phyloP scores from a whole-genome alignment of 64 coral and sea anemone species.

The Porites australiensis region DNA sequence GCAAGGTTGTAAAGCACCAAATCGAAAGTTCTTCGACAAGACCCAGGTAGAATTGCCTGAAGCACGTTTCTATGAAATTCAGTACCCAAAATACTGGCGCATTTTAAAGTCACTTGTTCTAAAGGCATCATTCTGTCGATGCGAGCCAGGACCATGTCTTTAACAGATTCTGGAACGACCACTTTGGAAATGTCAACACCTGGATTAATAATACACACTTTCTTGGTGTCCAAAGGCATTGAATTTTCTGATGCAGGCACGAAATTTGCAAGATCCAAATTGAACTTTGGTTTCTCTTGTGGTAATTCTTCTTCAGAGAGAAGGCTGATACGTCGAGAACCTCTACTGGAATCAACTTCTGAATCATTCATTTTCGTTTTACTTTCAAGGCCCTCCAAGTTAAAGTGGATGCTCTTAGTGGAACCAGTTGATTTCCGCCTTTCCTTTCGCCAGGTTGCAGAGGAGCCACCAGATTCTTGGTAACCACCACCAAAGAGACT shows the following conservation, averaged over 20 bases:
- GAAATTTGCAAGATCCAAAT: slow-evolving; percentile 74
- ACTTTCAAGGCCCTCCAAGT: not conserved
- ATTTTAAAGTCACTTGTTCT: slow-evolving; percentile 94
- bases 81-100: slow-evolving; percentile 84
- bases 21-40: slow-evolving; percentile 64
- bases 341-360: not conserved
- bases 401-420: slow-evolving; percentile 13
- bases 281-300: slow-evolving; percentile 8
- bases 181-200: slow-evolving; percentile 86
- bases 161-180: slow-evolving; percentile 91
- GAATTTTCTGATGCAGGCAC: slow-evolving; percentile 58
- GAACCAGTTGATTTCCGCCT: slow-evolving; percentile 29
- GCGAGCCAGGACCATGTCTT: slow-evolving; percentile 95
- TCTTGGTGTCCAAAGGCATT: slow-evolving; percentile 80
- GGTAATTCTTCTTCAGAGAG: slow-evolving; percentile 17
- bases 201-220: slow-evolving; percentile 87
- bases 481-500: not conserved
- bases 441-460: not conserved
- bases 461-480: not conserved
- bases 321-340: slow-evolving; percentile 30
- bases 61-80: slow-evolving; percentile 82
- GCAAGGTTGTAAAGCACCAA: slow-evolving; percentile 87
- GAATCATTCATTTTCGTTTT: not conserved
- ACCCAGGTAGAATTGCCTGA: slow-evolving; percentile 83
- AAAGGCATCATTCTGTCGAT: slow-evolving; percentile 90